Base-by-base conservation (phyloP, 37 sponge, comb jelly and placozoan genomes). In the Hexactinellida sp. region DNA sequence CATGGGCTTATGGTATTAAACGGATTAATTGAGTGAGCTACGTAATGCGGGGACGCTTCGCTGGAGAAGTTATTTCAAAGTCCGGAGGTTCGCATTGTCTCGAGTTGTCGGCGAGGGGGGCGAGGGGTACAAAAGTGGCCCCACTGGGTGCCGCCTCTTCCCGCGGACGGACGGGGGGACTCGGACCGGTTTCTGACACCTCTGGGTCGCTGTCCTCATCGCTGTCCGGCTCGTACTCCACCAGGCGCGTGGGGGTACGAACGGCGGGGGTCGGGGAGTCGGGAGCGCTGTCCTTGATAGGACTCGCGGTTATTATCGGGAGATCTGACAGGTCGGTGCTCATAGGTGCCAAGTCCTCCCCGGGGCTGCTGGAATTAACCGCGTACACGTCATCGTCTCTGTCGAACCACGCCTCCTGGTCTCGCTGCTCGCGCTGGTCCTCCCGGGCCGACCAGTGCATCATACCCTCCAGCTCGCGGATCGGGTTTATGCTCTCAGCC, bases 361-460 rank as follows among this genome's bases (percentile, higher is more conserved):
- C 76, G 32, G 76, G 76, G 30, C 32, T 32, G 5, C 28, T 25
- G 5, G 76, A 63, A 63, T 63, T 63, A 63, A 63, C 34, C 28
- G 76, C 76, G 76, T 63, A 63, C 34, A 63, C 76, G 76, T 63
- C 76, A 63, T 63, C 76, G 34, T 63, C 76, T 63, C 76, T 63
- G 13, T 63, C 76, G 13, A 63, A 63, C 76, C 76, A 63, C 19
- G 76, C 30, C 34, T 63, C 76, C 13, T 63, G 19, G 28, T 63
- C 76, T n/a, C 76, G 3, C 76, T 63, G 19, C 76, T 63, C 76
- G 3, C 28, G 3, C 76, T 23, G 25, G 19, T 63, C 19, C 30
- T 63, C 76, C 30, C 34, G 3, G 28, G 76, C 76, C 19, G 76
- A 63, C 76, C 76, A 63, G 3, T 63, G 76, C 28, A 63, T 63